These are phyloP conservation scores for Drosophila vallismaia DNA, from an alignment of 2,888 invertebrate genomes.

Conservation along the genomic window DNA sequence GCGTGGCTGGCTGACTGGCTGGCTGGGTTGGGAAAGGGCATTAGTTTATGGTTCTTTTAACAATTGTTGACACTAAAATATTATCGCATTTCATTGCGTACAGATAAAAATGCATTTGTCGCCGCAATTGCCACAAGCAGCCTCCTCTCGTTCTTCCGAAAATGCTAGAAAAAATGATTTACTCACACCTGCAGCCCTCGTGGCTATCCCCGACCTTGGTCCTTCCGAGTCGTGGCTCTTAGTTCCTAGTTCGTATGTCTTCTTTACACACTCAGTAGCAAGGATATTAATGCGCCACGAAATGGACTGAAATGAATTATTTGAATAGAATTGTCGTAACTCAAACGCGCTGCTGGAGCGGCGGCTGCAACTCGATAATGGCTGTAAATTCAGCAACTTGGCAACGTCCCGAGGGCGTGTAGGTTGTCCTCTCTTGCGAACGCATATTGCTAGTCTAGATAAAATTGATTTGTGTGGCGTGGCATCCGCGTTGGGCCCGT, in stretches of 20 bases:
- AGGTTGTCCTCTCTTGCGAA: constrained; percentile 55
- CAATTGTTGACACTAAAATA: constrained; percentile 83
- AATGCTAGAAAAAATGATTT: constrained; percentile 62
- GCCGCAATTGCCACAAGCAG: constrained; percentile 74
- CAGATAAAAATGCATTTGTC: constrained; percentile 81
- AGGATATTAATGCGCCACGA: constrained; percentile 78
- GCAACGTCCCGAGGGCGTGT: constrained; percentile 28
- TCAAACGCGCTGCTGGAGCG: constrained; percentile 44
- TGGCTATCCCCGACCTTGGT: constrained; percentile 2
- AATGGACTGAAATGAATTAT: constrained; percentile 81
- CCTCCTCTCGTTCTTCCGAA: constrained; percentile 10
- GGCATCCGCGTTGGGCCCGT: constrained; percentile 2
- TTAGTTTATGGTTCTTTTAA: constrained; percentile 82
- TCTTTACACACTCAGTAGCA: constrained; percentile 71
- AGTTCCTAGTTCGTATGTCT: constrained; percentile 68
- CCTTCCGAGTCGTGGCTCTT: constrained; percentile 26
- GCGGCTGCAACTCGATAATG: constrained; percentile 68
- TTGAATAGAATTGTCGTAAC: constrained; percentile 77
- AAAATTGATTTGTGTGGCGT: constrained; percentile 80
- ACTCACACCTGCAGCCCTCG: constrained; percentile 69
- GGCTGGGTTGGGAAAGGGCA: constrained; percentile 51
- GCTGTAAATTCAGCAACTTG: constrained; percentile 68
- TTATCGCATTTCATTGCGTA: constrained; percentile 81
- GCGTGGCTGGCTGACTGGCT: constrained; percentile 28
- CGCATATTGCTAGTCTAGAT: constrained; percentile 79